Conservation (phyloP, 2,113 vertebrate species). For the Aramus guarauna region DNA sequence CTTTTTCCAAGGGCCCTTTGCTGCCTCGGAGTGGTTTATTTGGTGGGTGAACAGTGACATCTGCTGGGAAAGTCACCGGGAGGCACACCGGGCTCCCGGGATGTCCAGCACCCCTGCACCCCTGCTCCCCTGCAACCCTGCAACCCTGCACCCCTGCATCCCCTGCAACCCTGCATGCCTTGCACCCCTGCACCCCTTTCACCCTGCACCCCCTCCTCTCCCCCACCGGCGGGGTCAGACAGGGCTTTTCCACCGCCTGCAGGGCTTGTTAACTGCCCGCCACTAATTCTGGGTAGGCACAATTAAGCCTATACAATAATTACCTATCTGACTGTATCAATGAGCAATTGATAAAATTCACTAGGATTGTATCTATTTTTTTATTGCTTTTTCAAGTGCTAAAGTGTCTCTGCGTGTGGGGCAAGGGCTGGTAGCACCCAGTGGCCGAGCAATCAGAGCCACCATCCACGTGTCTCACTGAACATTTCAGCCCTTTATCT, state of each 20-base stretch:
- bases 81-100: neutral
- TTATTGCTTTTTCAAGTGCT: neutral
- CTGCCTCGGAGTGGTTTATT: neutral
- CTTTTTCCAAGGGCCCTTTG: neutral
- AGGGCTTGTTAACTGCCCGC: neutral
- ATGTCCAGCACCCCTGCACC: neutral
- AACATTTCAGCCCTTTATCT: neutral
- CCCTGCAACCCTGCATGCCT: too few relatives aligned
- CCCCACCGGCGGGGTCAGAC: neutral
- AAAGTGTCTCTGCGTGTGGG: fast-evolving
- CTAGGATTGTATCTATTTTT: neutral
- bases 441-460: fast-evolving
- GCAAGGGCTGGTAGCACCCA: neutral
- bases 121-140: neutral
- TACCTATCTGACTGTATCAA: neutral
- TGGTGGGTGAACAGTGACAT: slow-evolving; percentile 67
- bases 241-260: neutral
- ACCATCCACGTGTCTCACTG: fast-evolving
- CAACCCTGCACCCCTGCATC: neutral
- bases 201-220: neutral
- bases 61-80: slow-evolving; percentile 21
- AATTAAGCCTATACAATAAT: neutral
- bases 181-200: too few relatives aligned
- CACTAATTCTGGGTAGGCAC: neutral
- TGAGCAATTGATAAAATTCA: neutral